These are phyloP conservation scores for Pelecanoides urinatrix DNA, from an alignment of 2,113 vertebrate genomes.

Conservation along the genomic window DNA sequence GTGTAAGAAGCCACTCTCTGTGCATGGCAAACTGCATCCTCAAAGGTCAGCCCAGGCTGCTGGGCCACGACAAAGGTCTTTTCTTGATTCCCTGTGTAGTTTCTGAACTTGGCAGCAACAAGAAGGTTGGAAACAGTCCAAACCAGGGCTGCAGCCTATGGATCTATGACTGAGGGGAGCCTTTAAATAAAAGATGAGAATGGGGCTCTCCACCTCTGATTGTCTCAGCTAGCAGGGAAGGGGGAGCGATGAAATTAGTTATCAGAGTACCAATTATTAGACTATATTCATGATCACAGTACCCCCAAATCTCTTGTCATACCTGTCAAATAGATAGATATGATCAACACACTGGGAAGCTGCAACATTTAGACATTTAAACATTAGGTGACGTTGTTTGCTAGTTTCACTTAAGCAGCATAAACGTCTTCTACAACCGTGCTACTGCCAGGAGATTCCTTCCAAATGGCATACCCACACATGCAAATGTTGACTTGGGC, in stretches of 20 bases:
- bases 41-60: background rate
- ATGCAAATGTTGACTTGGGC: background rate
- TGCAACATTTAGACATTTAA: background rate
- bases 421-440: background rate
- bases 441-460: background rate
- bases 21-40: background rate
- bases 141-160: background rate
- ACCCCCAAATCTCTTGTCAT: background rate
- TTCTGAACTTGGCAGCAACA: background rate
- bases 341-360: background rate
- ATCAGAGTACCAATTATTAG: background rate
- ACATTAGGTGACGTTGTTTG: background rate
- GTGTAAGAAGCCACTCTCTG: background rate
- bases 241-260: background rate
- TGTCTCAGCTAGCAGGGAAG: background rate
- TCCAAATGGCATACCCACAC: background rate
- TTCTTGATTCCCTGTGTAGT: background rate
- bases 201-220: background rate
- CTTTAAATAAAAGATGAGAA: background rate
- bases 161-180: background rate
- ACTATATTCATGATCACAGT: background rate
- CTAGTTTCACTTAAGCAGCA: background rate
- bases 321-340: background rate
- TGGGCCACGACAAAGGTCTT: fast-evolving
- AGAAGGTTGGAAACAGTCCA: background rate